Evolutionary conservation across 2,113 vertebrate species (phyloP), one percentile per base, ranked within the genome.

Genomic region (Ariopsis seemanni): DNA sequence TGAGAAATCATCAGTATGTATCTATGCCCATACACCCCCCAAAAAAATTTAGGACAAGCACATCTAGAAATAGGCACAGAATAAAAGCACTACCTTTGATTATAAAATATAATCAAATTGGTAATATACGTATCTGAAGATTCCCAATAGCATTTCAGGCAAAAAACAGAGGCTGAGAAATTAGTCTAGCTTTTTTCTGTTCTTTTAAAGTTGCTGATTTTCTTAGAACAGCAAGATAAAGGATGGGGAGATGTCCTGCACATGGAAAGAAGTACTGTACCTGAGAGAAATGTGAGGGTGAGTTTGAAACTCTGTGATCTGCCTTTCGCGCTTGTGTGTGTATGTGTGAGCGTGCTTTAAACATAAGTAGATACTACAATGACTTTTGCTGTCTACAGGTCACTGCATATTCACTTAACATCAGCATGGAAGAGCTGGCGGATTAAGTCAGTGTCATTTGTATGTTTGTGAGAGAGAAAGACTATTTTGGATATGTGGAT

Each of bases 281-380:
- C 87, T 92, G 7, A 69, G 88, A 90, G 92, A 91, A 91, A 92
- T 90, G 90, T 62, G 91, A 92, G 90, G 90, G 89, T 65, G 91
- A 92, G 90, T 94, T 94, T 93, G 91, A 91, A 82, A 88, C 85
- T 82, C 77, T 53, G 86, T 88, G 83, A 85, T 88, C 27, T 85
- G 67, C 27, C 67, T 71, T 71, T 71, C 30, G 34, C 67, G 17
- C 5, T 1, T 27, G 60, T 17, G 57, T 58, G 57, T 12, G 10
- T 20, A 14, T 63, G 62, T 10, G 62, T 10, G 67, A 15, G 27
- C 17, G 27, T 30, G 14, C 34, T 69, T 69, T 14, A 71, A 34
- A 14, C 15, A 71, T 34, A 71, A 17, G 27, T 15, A 71, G 12
- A 71, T 12, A 25, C 63, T 65, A 14, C 27, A 17, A 69, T 69